These are phyloP conservation scores for Eumeta japonica DNA, from an alignment of 1,140 invertebrate genomes.

Conservation along the genomic window DNA sequence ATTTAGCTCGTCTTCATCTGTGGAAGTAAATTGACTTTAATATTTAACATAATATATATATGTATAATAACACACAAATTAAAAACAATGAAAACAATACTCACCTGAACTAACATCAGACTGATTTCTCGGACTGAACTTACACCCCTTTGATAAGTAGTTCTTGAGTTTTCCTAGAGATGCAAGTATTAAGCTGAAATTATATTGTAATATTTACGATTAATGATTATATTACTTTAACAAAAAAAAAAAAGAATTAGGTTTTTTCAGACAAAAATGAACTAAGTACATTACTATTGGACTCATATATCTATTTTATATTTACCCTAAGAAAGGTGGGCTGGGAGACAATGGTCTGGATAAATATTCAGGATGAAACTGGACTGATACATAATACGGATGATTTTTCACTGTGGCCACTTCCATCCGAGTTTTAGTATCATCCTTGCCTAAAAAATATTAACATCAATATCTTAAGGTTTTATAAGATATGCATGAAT, in stretches of 20 bases:
- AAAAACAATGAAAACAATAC: no score
- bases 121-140: conserved; percentile 64
- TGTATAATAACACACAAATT: no score
- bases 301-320: background rate
- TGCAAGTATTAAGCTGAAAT: conserved; percentile 73
- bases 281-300: conserved; percentile 3
- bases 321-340: conserved; percentile 86
- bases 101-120: conserved; percentile 71
- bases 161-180: conserved; percentile 73
- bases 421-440: conserved; percentile 80
- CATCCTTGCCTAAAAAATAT: no score
- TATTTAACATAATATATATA: no score
- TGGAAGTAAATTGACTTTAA: no score
- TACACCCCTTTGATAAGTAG: conserved; percentile 70
- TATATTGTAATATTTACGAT: background rate
- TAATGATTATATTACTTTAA: no score
- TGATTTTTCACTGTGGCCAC: conserved; percentile 74
- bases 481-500: no score
- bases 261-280: background rate
- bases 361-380: conserved; percentile 97
- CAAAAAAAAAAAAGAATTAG: conserved; percentile 12
- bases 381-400: conserved; percentile 92
- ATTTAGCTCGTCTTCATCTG: no score
- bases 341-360: conserved; percentile 91
- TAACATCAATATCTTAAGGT: conserved; percentile 5